Conservation (phyloP, 2,888 invertebrate genomes). For the Cephus pulcher region DNA sequence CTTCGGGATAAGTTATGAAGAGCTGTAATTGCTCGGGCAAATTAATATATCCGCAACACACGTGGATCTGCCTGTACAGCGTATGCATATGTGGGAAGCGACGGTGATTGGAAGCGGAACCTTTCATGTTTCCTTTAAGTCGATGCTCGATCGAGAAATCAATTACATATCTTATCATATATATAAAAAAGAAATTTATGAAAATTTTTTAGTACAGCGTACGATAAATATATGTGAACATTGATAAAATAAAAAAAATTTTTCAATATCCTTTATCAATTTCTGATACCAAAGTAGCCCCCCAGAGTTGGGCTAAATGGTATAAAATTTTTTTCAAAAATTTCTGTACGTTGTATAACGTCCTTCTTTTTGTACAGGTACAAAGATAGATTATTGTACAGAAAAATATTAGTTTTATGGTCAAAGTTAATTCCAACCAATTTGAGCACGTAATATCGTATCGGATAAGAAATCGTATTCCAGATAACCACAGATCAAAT, state of each 20-base stretch:
- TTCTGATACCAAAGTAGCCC: too few relatives aligned
- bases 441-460: background rate
- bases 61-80: background rate
- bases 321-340: background rate
- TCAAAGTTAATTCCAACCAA: background rate
- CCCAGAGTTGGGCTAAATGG: background rate
- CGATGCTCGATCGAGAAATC: background rate
- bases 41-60: conserved; percentile 21
- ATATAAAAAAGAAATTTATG: background rate
- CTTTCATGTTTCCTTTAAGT: background rate
- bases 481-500: background rate
- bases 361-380: background rate
- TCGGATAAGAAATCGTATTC: background rate
- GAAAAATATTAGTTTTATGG: background rate
- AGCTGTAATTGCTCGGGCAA: conserved; percentile 27
- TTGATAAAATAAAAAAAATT: too few relatives aligned
- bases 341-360: background rate
- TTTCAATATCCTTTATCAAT: too few relatives aligned
- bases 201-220: background rate
- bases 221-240: too few relatives aligned
- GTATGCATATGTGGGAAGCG: background rate
- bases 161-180: background rate
- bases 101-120: background rate
- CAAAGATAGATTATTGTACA: background rate
- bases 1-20: conserved; percentile 25